A percentile compares a stretch with the other conserved stretches of the same genome.
Conservation (phyloP, 1,140 invertebrate genomes). For the Eueides isabella region DNA sequence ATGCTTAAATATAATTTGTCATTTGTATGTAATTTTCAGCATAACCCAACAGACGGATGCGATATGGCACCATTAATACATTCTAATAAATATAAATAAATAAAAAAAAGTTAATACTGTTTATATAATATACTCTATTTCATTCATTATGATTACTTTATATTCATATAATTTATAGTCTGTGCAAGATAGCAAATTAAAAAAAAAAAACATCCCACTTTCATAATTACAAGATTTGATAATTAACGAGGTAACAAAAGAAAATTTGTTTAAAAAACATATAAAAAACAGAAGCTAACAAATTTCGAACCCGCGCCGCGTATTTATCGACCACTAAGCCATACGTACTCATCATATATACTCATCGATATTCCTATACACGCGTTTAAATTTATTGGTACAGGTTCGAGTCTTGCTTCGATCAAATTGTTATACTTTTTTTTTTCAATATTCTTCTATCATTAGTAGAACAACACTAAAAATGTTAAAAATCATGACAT, state of each 20-base stretch:
- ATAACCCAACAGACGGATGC: not conserved
- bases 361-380: too few relatives aligned
- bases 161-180: not conserved
- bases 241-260: not conserved
- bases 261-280: not conserved
- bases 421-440: too few relatives aligned
- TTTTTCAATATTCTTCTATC: too few relatives aligned
- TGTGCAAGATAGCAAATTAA: not conserved
- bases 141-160: not conserved
- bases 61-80: slow-evolving; percentile 30
- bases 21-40: not conserved
- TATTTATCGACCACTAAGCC: too few relatives aligned
- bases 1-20: too few relatives aligned
- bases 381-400: too few relatives aligned
- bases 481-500: too few relatives aligned
- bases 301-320: too few relatives aligned
- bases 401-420: too few relatives aligned
- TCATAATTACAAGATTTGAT: not conserved
- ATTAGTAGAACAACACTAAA: too few relatives aligned
- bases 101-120: slow-evolving; percentile 24
- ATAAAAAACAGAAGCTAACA: too few relatives aligned
- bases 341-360: too few relatives aligned
- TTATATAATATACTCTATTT: slow-evolving; percentile 11
- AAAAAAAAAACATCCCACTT: not conserved
- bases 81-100: slow-evolving; percentile 1